Evolutionary conservation across 2,113 vertebrate genomes (phyloP).

Genomic region (Litocranius walleri): DNA sequence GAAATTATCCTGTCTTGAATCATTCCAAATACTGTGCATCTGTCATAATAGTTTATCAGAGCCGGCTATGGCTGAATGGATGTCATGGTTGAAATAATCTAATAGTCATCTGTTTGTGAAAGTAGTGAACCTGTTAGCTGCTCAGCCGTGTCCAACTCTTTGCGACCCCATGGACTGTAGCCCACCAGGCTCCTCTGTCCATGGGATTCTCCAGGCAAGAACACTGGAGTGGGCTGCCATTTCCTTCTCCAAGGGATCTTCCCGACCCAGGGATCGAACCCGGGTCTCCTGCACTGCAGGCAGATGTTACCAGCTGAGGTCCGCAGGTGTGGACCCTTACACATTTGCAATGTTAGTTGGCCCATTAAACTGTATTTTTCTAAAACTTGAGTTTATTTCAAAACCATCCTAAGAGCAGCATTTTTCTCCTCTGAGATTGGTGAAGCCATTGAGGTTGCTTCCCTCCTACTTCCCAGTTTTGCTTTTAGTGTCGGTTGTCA

Average conservation of each 20-base stretch:
- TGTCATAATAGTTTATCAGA: neutral
- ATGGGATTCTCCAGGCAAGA: neutral
- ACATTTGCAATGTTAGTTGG: neutral
- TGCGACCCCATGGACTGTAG: neutral
- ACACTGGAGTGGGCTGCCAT: neutral
- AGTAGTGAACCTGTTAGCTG: neutral
- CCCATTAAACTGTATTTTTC: neutral
- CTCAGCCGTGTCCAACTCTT: neutral
- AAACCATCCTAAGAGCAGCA: neutral
- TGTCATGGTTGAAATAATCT: neutral
- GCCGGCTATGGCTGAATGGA: neutral
- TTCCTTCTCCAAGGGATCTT: neutral
- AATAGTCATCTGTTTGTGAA: neutral
- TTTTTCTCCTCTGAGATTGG: neutral
- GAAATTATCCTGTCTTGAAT: neutral
- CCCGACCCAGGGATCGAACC: neutral
- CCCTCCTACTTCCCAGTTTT: neutral
- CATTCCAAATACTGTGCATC: neutral
- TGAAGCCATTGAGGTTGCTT: neutral
- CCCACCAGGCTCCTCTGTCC: neutral
- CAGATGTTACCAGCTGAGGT: neutral
- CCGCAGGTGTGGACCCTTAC: neutral
- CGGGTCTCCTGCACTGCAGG: neutral
- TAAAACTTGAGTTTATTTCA: neutral
- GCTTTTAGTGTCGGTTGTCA: neutral